Evolutionary conservation across 2,113 vertebrate genomes (phyloP).

Genomic region (Motacilla tschutschensis): DNA sequence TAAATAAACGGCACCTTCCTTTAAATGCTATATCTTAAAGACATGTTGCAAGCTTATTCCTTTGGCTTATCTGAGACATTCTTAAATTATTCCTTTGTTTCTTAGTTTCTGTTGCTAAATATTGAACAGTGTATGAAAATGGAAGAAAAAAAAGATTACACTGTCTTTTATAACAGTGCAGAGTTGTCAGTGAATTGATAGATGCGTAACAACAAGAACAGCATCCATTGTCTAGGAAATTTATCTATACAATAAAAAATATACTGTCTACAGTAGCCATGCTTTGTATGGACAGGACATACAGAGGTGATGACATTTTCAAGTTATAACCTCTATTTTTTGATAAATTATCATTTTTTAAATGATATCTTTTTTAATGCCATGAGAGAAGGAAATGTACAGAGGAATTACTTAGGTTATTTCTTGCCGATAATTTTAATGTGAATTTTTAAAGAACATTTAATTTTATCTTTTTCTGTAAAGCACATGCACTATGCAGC

Average conservation of each 20-base stretch:
- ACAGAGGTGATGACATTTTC: neutral
- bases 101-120: neutral
- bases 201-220: neutral
- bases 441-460: neutral
- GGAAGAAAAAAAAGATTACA: neutral
- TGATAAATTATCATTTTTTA: neutral
- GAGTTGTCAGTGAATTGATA: neutral
- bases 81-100: neutral
- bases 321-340: neutral
- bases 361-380: neutral
- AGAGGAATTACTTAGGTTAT: neutral
- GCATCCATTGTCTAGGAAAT: neutral
- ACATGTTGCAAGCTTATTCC: fast-evolving
- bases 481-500: fast-evolving
- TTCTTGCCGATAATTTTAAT: neutral
- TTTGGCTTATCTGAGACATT: neutral
- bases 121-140: neutral
- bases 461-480: neutral
- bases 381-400: neutral
- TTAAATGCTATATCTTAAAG: neutral
- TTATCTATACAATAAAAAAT: neutral
- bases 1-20: neutral
- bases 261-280: neutral
- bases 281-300: neutral
- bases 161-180: neutral